Base-by-base conservation (phyloP, 2,113 vertebrate species). In the Balaeniceps rex region DNA sequence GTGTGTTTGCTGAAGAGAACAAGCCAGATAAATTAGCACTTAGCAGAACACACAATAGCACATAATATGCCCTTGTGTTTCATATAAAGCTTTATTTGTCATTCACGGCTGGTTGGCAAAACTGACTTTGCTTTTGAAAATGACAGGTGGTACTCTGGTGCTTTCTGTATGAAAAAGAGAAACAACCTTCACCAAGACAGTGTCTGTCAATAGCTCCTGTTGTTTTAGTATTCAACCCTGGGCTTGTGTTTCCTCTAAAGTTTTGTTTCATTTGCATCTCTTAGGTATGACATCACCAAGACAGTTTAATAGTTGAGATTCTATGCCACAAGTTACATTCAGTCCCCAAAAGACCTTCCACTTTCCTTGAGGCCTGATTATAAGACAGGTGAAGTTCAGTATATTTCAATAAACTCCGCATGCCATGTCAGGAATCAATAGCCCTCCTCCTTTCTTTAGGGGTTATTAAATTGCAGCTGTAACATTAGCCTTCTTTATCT, bases 21-120 rank as follows among this genome's bases (percentile, higher is more conserved):
- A 98, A 98, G 98, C 98, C 98, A 98, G 98, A 98, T 98, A 99
- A 98, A 99, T 98, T 98, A 98, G 98, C 98, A 98, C 98, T 99
- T 98, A 98, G 98, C 97, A 96, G 97, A 97, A 97, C 96, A 96
- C 98, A 99, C 98, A 99, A 98, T 98, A 97, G 98, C 97, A 95
- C 97, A 98, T 98, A 98, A 98, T 98, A 98, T 98, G 98, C 96
- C 98, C 98, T 98, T 99, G 98, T 98, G 98, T 98, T 99, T 98
- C 97, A 93, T 97, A 98, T 97, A 98, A 98, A 98, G 98, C 98
- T 98, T 98, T 98, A 98, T 98, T 98, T 98, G 98, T 98, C 97
- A 98, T 98, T 98, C 98, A 98, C 92, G 96, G 98, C 97, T 98
- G 98, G 98, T 98, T 98, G 98, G 98, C 98, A 98, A 98, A 98